A percentile compares a stretch with the other conserved stretches of the same genome.
Evolutionary conservation across 2,888 invertebrate species (phyloP).

Genomic region (Andrena dorsata): DNA sequence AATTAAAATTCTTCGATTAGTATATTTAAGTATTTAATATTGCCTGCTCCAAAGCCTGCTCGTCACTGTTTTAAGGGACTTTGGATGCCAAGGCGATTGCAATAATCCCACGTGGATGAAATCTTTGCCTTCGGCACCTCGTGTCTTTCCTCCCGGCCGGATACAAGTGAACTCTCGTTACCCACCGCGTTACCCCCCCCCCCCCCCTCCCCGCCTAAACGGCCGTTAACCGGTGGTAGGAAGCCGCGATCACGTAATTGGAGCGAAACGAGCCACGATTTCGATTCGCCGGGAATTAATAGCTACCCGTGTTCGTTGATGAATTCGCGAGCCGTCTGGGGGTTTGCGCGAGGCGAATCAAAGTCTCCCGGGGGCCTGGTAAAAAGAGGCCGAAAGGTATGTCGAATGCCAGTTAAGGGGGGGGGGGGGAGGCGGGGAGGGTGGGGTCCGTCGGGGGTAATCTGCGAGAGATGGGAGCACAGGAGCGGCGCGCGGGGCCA

Average conservation of each 20-base stretch:
- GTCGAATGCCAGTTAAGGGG: slow-evolving; percentile 24
- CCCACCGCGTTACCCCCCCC: background rate
- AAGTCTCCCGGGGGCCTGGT: slow-evolving; percentile 11
- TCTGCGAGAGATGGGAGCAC: slow-evolving; percentile 27
- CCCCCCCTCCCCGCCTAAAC: background rate
- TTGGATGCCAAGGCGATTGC: too few relatives aligned
- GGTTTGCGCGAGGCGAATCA: slow-evolving; percentile 42
- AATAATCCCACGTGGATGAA: background rate
- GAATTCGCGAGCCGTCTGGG: slow-evolving; percentile 34
- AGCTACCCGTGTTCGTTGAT: slow-evolving; percentile 52
- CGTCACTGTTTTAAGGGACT: too few relatives aligned
- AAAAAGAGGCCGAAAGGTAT: slow-evolving; percentile 45
- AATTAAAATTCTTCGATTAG: too few relatives aligned
- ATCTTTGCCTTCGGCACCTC: background rate
- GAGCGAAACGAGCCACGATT: slow-evolving; percentile 33
- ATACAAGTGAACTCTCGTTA: background rate
- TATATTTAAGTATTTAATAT: too few relatives aligned
- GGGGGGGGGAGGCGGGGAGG: background rate
- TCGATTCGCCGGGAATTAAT: slow-evolving; percentile 43
- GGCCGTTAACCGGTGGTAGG: background rate
- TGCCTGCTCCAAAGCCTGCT: too few relatives aligned
- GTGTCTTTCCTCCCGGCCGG: background rate
- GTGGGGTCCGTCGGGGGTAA: slow-evolving; percentile 39
- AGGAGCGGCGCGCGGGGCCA: slow-evolving; percentile 20
- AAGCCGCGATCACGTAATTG: slow-evolving; percentile 35